These are phyloP conservation scores for Gandaritis pyraliata DNA, from an alignment of 2,888 invertebrate species.

Conservation along the genomic window DNA sequence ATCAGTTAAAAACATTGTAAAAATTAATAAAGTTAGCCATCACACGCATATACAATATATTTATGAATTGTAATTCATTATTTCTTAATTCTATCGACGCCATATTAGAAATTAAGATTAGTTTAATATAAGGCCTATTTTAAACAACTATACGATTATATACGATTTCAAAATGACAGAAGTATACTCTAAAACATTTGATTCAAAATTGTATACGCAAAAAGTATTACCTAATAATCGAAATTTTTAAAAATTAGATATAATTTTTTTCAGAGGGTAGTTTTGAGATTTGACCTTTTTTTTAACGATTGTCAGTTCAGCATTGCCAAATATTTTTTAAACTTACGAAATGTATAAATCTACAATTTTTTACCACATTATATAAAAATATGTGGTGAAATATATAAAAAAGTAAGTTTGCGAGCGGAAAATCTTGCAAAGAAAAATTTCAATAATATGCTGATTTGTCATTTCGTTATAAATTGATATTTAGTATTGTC, in stretches of 20 bases:
- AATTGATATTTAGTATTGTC: constrained; percentile 11
- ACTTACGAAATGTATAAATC: neutral
- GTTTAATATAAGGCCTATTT: constrained; percentile 42
- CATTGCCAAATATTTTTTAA: constrained; percentile 17
- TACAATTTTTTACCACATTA: no score
- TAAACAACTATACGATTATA: constrained; percentile 70
- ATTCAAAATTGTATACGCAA: constrained; percentile 76
- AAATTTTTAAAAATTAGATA: constrained; percentile 45
- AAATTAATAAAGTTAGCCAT: neutral
- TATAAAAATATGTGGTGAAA: neutral
- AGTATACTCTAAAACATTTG: constrained; percentile 62
- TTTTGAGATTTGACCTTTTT: constrained; percentile 10
- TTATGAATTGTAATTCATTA: constrained; percentile 30
- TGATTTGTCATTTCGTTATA: constrained; percentile 7
- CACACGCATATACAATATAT: constrained; percentile 20
- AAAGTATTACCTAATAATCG: constrained; percentile 51
- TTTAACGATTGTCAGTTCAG: constrained; percentile 6
- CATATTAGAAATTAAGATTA: constrained; percentile 72
- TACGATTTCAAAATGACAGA: constrained; percentile 65
- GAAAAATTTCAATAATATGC: constrained; percentile 1
- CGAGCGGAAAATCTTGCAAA: neutral
- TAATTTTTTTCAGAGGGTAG: constrained; percentile 32
- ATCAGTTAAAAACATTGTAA: no score
- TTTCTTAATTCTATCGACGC: constrained; percentile 64
- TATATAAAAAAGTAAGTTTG: no score